Evolutionary conservation across 1,140 invertebrate species (phyloP).

Genomic region (Parapsyche elsis): DNA sequence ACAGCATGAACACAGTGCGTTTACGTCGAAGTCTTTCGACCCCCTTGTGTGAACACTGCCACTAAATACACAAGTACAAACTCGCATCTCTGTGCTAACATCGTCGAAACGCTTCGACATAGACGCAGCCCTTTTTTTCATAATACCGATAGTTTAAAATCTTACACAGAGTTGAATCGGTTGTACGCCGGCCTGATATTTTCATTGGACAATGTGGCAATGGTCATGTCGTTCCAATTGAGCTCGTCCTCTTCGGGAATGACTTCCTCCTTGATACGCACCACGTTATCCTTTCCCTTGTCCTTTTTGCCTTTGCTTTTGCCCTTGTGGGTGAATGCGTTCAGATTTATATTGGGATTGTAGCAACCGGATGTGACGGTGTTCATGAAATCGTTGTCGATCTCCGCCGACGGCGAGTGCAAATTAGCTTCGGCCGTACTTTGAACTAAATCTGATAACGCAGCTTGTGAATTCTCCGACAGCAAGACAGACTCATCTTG

Average conservation of each 20-base stretch:
- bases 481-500: constrained; percentile 46
- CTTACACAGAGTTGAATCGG: constrained; percentile 61
- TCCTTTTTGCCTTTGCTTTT: constrained; percentile 57
- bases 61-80: too few species aligned
- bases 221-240: constrained; percentile 65
- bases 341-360: constrained; percentile 61
- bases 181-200: constrained; percentile 55
- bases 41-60: too few species aligned
- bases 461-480: constrained; percentile 42
- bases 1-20: too few species aligned
- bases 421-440: constrained; percentile 48
- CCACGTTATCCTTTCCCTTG: constrained; percentile 53
- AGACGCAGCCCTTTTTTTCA: too few species aligned
- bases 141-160: too few species aligned
- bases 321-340: constrained; percentile 56
- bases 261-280: constrained; percentile 66
- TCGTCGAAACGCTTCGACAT: too few species aligned
- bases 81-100: too few species aligned
- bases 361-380: constrained; percentile 46
- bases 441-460: constrained; percentile 55
- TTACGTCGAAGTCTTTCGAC: too few species aligned
- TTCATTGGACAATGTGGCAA: constrained; percentile 64
- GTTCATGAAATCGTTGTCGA: constrained; percentile 40
- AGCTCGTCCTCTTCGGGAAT: constrained; percentile 60
- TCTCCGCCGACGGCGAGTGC: neutral